These are phyloP conservation scores for Mohoua ochrocephala DNA, from an alignment of 2,113 vertebrate genomes.

Conservation along the genomic window DNA sequence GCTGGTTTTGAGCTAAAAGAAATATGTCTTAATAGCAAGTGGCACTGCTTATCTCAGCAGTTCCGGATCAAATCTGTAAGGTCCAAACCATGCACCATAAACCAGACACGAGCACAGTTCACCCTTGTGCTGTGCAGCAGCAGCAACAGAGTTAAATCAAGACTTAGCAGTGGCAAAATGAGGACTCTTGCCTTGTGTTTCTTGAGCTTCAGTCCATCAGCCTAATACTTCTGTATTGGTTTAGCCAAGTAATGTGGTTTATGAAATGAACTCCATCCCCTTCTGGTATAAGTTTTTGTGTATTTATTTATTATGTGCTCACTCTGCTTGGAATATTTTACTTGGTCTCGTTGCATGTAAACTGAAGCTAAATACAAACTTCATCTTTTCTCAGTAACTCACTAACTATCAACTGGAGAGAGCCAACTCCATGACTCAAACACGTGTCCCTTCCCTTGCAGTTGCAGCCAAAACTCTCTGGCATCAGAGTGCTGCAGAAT, in stretches of 20 bases:
- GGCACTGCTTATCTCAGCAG: not conserved
- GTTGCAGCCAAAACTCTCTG: conserved; percentile 58
- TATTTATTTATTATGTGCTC: not conserved
- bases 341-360: conserved; percentile 36
- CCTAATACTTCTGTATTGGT: not conserved
- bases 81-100: not conserved
- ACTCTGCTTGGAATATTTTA: conserved; percentile 27
- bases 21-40: not conserved
- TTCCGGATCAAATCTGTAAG: not conserved
- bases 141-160: not conserved
- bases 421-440: conserved; percentile 64
- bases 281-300: not conserved
- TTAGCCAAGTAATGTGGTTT: not conserved
- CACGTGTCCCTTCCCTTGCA: conserved; percentile 28
- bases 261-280: not conserved
- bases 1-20: not conserved
- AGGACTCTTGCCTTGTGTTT: not conserved
- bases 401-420: conserved; percentile 17
- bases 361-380: conserved; percentile 48
- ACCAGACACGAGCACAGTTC: not conserved
- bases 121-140: not conserved
- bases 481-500: conserved; percentile 34
- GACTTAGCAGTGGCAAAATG: not conserved
- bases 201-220: not conserved
- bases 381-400: conserved; percentile 52